phyloP scores from a whole-genome alignment of 2,113 vertebrate species.

The Platysternon megacephalum region DNA sequence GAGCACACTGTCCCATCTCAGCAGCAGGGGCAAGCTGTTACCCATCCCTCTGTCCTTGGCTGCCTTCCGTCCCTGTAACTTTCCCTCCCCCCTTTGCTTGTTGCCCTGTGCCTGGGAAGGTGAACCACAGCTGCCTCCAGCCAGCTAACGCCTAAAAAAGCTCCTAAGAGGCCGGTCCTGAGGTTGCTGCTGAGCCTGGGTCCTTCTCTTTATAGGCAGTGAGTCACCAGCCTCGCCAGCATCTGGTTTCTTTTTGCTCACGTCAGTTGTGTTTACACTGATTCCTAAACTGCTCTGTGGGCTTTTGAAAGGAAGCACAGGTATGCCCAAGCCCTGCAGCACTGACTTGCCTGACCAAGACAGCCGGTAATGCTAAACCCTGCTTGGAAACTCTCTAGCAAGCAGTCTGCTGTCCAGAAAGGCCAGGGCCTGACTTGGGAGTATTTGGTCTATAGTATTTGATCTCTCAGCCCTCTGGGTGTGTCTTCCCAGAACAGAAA shows the following conservation, averaged over 20 bases:
- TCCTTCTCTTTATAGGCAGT: background rate
- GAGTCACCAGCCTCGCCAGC: conserved; percentile 27
- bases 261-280: conserved; percentile 22
- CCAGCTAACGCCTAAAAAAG: background rate
- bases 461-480: background rate
- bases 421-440: conserved; percentile 1
- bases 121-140: background rate
- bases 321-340: conserved; percentile 41
- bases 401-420: background rate
- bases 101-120: background rate
- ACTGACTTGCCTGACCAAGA: conserved; percentile 20
- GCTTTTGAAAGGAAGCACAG: conserved; percentile 26
- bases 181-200: conserved; percentile 33
- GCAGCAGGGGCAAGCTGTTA: background rate
- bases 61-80: background rate
- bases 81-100: background rate
- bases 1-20: background rate
- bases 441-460: conserved; percentile 13
- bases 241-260: background rate
- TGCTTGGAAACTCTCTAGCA: background rate
- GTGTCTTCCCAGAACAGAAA: background rate
- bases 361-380: background rate
- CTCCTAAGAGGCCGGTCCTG: background rate
- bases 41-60: conserved; percentile 1
- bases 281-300: background rate